Evolutionary conservation across 2,888 invertebrate genomes (phyloP).

Genomic region (Aphelenchoides bicaudatus): DNA sequence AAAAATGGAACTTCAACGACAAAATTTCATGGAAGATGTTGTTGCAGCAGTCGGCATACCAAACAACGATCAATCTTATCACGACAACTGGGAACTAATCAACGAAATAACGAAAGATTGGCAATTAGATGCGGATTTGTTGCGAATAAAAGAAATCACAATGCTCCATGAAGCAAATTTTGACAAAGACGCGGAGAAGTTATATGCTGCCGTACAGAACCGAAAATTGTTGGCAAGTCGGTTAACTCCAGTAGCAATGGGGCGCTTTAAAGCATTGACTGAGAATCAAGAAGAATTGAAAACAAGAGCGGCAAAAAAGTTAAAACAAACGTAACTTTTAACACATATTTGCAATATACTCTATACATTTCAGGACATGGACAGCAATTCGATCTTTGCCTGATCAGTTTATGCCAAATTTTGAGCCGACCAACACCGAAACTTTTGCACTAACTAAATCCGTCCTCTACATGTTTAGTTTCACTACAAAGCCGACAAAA

Average conservation of each 20-base stretch:
- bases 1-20: constrained; percentile 36
- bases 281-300: constrained; percentile 22
- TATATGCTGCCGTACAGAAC: background rate
- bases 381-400: background rate
- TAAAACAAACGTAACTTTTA: background rate
- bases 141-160: constrained; percentile 28
- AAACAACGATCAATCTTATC: constrained; percentile 17
- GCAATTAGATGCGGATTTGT: constrained; percentile 33
- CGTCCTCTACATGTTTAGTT: constrained; percentile 4
- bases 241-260: background rate
- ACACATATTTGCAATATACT: background rate
- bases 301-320: background rate
- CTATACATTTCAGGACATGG: background rate
- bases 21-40: constrained; percentile 45
- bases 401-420: background rate
- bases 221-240: constrained; percentile 2
- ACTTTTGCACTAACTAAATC: background rate
- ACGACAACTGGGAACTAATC: constrained; percentile 25
- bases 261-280: constrained; percentile 12
- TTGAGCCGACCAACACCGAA: constrained; percentile 1
- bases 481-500: too few relatives aligned
- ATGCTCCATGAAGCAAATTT: constrained; percentile 22
- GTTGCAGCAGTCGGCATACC: constrained; percentile 29
- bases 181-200: constrained; percentile 21
- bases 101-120: constrained; percentile 34